Evolutionary conservation across 2,113 vertebrate species (phyloP), one percentile per base, ranked within the genome.

Genomic region (Dipodomys stephensi): DNA sequence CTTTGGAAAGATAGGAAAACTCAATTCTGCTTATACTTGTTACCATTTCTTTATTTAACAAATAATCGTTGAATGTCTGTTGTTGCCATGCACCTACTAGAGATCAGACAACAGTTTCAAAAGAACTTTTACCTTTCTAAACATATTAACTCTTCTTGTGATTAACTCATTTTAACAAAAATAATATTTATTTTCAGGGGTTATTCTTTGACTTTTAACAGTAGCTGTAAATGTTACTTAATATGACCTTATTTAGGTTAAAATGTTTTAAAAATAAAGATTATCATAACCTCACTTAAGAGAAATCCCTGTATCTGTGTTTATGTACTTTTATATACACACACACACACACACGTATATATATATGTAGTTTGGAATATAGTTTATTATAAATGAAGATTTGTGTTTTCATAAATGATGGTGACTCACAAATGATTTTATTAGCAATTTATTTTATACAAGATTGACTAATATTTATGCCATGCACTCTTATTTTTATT

Each of bases 101-200:
- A 79, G 20, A 79, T 62, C 57, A 76, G 57, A 69, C 12, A 57
- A 35, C 81, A 69, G 6, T 71, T 86, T 94, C 62, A 49, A 68
- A 85, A 35, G 73, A 83, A 64, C 25, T 87, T 19, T 91, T 79
- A 74, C 4, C 32, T 28, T 84, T 32, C 18, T 73, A 11, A 72
- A 78, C 25, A 28, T 93, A 65, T 30, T 88, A 60, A 3, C 77
- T 71, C 25, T 78, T 82, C 71, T 95, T 86, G 32, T 85, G 44
- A 85, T 81, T 92, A 44, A 71, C 65, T 73, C 15, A 67, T 92
- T 74, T 65, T 49, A 20, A 35, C 60, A 87, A 73, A 72, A 95
- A 30, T 49, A 80, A 80, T 80, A 62, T 84, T 92, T 81, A 65
- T 72, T 83, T 81, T 91, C n/a, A 60, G 60, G 85, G 28, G 73